These are phyloP conservation scores for Glossophaga mutica DNA, from an alignment of 2,797 vertebrate species.

Conservation along the genomic window DNA sequence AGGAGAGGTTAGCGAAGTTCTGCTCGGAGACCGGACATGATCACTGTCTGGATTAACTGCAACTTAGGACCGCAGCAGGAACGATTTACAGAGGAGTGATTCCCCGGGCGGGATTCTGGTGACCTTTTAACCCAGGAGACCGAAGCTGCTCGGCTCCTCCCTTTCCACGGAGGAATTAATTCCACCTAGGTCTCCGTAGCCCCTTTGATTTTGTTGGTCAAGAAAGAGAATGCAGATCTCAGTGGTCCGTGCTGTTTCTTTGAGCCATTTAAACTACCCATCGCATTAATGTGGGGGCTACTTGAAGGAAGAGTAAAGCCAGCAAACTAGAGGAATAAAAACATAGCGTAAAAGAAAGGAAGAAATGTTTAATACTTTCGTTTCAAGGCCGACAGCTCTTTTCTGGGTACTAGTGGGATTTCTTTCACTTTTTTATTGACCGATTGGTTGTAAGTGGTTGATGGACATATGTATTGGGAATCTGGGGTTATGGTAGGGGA, in stretches of 20 bases:
- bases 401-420: background rate
- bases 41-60: constrained; percentile 49
- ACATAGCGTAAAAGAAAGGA: background rate
- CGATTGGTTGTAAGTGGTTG: background rate
- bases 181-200: constrained; percentile 55
- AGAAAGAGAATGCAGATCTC: constrained; percentile 56
- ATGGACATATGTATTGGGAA: background rate
- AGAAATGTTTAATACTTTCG: background rate
- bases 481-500: background rate
- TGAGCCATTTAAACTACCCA: constrained; percentile 40
- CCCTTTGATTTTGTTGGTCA: constrained; percentile 57
- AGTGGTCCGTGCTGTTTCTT: constrained; percentile 62
- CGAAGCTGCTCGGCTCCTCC: constrained; percentile 38
- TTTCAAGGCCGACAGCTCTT: constrained; percentile 1
- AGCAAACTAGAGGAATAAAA: constrained; percentile 49
- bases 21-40: background rate
- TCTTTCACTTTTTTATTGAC: background rate
- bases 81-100: constrained; percentile 59
- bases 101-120: constrained; percentile 58
- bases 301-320: constrained; percentile 70
- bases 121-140: constrained; percentile 73
- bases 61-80: constrained; percentile 1
- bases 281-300: constrained; percentile 40
- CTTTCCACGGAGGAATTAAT: constrained; percentile 64
- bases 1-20: constrained; percentile 19